These are phyloP conservation scores for Mastigias papua DNA, from an alignment of 30 jellyfish, hydroid and myxozoan genomes.

Conservation along the genomic window DNA sequence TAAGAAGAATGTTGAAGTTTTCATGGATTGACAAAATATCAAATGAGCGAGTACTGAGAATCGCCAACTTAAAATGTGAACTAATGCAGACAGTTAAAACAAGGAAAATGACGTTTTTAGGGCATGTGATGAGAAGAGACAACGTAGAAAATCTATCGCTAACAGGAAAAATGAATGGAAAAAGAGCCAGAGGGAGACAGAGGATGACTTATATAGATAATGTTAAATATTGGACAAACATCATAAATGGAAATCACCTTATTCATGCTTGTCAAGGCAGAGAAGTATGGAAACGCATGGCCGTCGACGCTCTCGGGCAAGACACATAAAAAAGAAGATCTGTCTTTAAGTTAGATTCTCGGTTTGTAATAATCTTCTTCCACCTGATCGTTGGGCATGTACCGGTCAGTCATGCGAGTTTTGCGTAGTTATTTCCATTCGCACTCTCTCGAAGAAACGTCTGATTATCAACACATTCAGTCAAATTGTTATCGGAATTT, in stretches of 20 bases:
- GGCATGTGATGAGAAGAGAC: constrained; percentile 38
- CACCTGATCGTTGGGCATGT: no score
- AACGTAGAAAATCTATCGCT: constrained; percentile 57
- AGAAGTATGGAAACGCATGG: constrained; percentile 50
- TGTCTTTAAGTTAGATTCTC: no score
- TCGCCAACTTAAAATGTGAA: neutral
- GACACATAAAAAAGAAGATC: constrained; percentile 16
- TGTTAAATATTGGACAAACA: constrained; percentile 49
- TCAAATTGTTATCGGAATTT: no score
- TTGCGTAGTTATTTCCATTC: no score
- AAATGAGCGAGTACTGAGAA: neutral
- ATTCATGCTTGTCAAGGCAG: constrained; percentile 48
- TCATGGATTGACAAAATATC: neutral
- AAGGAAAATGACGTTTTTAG: constrained; percentile 61
- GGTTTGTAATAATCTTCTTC: no score
- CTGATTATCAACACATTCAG: no score
- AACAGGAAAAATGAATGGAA: constrained; percentile 54
- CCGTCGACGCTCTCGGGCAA: constrained; percentile 52
- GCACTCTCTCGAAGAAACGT: no score
- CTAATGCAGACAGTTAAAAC: constrained; percentile 24
- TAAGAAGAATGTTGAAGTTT: no score
- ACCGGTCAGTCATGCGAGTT: no score
- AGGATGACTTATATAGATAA: constrained; percentile 49
- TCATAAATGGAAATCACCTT: constrained; percentile 45
- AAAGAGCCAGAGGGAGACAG: constrained; percentile 57